Percentiles rank a stretch among this genome's conserved stretches.
Conservation (phyloP, 2,888 invertebrate species). For the Yponomeuta cagnagella region DNA sequence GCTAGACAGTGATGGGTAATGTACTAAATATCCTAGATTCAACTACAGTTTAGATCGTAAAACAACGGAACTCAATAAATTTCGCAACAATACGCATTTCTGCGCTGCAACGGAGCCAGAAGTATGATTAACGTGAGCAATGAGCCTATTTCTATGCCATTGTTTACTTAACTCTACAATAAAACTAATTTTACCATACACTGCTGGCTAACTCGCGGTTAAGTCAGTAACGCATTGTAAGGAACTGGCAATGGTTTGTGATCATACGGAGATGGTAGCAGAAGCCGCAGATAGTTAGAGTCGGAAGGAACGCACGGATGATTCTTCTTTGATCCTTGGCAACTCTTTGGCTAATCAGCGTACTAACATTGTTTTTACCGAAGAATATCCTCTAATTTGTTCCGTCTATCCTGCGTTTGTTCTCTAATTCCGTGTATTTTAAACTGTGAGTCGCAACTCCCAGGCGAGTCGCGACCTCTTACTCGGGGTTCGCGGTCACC, state of each 20-base stretch:
- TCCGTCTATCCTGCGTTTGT: no score
- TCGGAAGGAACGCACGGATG: neutral
- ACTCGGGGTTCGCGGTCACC: no score
- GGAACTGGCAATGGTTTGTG: neutral
- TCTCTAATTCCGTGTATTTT: no score
- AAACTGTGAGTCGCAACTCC: no score
- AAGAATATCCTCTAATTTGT: no score
- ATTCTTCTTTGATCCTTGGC: neutral
- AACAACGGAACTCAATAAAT: neutral
- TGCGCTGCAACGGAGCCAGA: neutral
- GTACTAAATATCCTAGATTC: no score
- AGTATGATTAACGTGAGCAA: neutral
- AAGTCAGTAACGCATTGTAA: neutral
- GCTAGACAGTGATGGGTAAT: no score
- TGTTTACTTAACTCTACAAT: neutral
- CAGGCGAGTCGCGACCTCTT: no score
- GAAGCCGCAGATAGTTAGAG: neutral
- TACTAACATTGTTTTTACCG: neutral
- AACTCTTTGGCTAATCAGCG: neutral
- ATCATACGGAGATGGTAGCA: neutral
- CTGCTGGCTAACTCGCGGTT: neutral
- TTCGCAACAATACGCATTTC: neutral
- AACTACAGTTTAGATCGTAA: neutral
- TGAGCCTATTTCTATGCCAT: neutral
- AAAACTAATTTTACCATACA: neutral